Percentiles rank a stretch among this genome's conserved stretches.
These are phyloP conservation scores for Drosophila macrospina DNA, from an alignment of 2,888 invertebrate genomes.

Conservation along the genomic window DNA sequence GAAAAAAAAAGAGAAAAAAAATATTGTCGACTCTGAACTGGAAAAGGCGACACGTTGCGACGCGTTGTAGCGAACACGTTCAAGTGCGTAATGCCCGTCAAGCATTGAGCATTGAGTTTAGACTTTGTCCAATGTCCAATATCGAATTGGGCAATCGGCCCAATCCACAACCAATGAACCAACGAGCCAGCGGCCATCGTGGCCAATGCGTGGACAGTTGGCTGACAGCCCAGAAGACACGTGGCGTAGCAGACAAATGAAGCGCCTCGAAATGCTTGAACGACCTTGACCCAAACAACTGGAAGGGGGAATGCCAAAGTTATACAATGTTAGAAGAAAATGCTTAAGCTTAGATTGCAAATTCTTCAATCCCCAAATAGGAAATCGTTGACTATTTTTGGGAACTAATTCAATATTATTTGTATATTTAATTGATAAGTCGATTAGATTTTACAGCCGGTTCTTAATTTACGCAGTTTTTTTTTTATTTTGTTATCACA, in stretches of 20 bases:
- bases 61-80: constrained; percentile 48
- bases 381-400: no score
- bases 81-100: constrained; percentile 44
- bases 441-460: background rate
- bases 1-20: no score
- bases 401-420: no score
- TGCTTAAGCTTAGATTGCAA: no score
- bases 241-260: constrained; percentile 43
- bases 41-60: constrained; percentile 39
- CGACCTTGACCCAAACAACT: constrained; percentile 18
- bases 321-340: background rate
- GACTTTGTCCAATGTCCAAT: constrained; percentile 19
- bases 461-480: background rate
- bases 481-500: background rate
- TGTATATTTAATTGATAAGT: no score
- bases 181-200: constrained; percentile 4
- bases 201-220: constrained; percentile 4
- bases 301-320: constrained; percentile 5
- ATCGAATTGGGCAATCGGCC: constrained; percentile 48
- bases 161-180: constrained; percentile 24
- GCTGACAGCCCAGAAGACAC: constrained; percentile 24
- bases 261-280: background rate
- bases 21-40: constrained; percentile 4
- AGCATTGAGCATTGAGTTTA: background rate
- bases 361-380: no score